phyloP scores from a whole-genome alignment of 1,140 invertebrate genomes.

The Pissodes strobi region DNA sequence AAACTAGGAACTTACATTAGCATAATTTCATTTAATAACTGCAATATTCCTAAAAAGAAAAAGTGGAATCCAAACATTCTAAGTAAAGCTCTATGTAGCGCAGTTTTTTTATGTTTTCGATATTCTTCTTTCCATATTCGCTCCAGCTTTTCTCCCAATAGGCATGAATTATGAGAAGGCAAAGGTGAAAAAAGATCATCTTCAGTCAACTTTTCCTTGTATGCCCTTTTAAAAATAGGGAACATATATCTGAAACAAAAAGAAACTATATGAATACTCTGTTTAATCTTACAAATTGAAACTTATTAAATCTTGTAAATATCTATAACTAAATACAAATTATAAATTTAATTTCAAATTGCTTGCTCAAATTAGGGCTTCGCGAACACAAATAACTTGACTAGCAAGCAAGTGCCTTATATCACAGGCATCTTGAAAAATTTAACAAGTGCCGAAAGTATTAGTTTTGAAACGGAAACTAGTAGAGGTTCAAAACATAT shows the following conservation, averaged over 20 bases:
- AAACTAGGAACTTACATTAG: conserved; percentile 48
- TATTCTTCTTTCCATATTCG: conserved; percentile 58
- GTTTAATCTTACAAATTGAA: too few species aligned
- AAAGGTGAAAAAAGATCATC: conserved; percentile 64
- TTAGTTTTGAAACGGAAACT: too few species aligned
- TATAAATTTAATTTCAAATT: too few species aligned
- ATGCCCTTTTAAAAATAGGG: conserved; percentile 60
- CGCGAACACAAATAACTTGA: too few species aligned
- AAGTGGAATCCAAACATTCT: conserved; percentile 55
- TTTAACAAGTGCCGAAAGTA: too few species aligned
- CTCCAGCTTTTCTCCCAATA: conserved; percentile 62
- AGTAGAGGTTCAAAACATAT: too few species aligned
- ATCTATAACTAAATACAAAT: too few species aligned
- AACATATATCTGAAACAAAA: conserved; percentile 57
- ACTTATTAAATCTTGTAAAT: too few species aligned
- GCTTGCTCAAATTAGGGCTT: too few species aligned
- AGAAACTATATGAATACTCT: too few species aligned
- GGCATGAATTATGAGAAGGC: conserved; percentile 60
- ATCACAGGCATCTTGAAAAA: too few species aligned
- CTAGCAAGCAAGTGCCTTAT: too few species aligned
- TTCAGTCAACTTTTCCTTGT: conserved; percentile 60
- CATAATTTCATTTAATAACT: conserved; percentile 52
- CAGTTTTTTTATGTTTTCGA: conserved; percentile 50
- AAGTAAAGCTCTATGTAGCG: conserved; percentile 52
- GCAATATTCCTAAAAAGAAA: conserved; percentile 51